Conservation (phyloP, 2,888 invertebrate genomes). For the Xylophagus ater region DNA sequence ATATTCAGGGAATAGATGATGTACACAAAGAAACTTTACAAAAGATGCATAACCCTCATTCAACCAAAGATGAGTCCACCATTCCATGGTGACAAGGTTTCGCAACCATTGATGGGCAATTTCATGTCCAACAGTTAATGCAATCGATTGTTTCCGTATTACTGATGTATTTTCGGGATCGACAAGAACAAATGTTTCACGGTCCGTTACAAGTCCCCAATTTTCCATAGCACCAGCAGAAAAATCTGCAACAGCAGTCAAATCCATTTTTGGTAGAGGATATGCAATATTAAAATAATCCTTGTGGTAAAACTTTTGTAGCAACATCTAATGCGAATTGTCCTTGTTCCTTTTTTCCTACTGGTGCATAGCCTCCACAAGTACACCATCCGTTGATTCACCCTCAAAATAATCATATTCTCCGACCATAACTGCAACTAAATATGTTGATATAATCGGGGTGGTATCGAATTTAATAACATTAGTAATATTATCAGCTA, state of each 20-base stretch:
- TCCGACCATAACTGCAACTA: slow-evolving; percentile 88
- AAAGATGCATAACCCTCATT: slow-evolving; percentile 90
- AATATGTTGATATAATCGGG: slow-evolving; percentile 90
- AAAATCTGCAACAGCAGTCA: slow-evolving; percentile 93
- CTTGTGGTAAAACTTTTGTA: slow-evolving; percentile 83
- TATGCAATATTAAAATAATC: slow-evolving; percentile 91
- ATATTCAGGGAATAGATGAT: slow-evolving; percentile 78
- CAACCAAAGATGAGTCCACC: slow-evolving; percentile 89
- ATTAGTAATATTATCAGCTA: slow-evolving; percentile 38
- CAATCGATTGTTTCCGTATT: slow-evolving; percentile 64
- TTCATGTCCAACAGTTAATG: slow-evolving; percentile 75
- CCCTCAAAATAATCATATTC: slow-evolving; percentile 90
- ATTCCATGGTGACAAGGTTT: slow-evolving; percentile 88
- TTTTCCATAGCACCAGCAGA: slow-evolving; percentile 96
- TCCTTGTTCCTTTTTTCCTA: slow-evolving; percentile 86
- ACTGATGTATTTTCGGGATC: slow-evolving; percentile 77
- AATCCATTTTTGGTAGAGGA: slow-evolving; percentile 90
- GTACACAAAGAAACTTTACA: slow-evolving; percentile 81
- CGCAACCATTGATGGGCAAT: slow-evolving; percentile 94
- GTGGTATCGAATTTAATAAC: slow-evolving; percentile 76
- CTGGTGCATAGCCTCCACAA: slow-evolving; percentile 76
- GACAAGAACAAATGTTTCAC: slow-evolving; percentile 74
- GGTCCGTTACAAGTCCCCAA: slow-evolving; percentile 82
- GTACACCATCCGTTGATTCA: slow-evolving; percentile 67
- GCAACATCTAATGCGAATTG: slow-evolving; percentile 85